A percentile compares a stretch with the other conserved stretches of the same genome.
Conservation (phyloP, 2,888 invertebrate genomes). For the Drosophila kanekoi region DNA sequence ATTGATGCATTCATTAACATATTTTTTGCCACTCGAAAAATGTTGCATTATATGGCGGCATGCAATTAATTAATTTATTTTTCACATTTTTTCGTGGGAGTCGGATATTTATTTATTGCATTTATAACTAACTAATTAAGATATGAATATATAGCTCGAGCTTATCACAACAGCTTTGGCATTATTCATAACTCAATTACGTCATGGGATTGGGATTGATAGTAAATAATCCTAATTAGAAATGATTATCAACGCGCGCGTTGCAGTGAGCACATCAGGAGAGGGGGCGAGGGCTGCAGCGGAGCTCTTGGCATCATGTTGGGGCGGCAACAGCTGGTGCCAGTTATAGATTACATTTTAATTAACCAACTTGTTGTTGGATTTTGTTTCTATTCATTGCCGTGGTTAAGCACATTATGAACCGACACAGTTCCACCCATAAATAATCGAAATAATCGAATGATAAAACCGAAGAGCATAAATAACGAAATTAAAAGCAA, state of each 20-base stretch:
- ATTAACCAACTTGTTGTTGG: constrained; percentile 69
- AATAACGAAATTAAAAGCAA: constrained; percentile 67
- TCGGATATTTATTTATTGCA: constrained; percentile 38
- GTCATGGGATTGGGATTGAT: constrained; percentile 13
- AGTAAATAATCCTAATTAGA: constrained; percentile 53
- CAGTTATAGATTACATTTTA: constrained; percentile 69
- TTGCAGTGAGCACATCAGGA: constrained; percentile 1
- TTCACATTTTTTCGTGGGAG: constrained; percentile 14
- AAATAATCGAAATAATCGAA: constrained; percentile 60
- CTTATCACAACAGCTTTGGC: constrained; percentile 30
- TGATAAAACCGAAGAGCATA: constrained; percentile 57
- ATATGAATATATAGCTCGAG: constrained; percentile 30
- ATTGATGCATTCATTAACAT: constrained; percentile 56
- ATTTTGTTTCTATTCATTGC: constrained; percentile 33
- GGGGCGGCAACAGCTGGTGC: constrained; percentile 51
- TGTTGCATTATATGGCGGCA: constrained; percentile 4
- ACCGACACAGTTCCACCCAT: constrained; percentile 41
- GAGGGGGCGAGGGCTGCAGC: not conserved
- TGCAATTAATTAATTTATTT: constrained; percentile 42
- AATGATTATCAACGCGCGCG: constrained; percentile 39
- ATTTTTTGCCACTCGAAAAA: constrained; percentile 15
- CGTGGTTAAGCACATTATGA: constrained; percentile 22
- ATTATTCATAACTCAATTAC: constrained; percentile 56
- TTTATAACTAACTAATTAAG: constrained; percentile 43
- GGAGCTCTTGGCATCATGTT: constrained; percentile 44